Conservation (phyloP, 2,797 vertebrate species). For the Sciaenops ocellatus region DNA sequence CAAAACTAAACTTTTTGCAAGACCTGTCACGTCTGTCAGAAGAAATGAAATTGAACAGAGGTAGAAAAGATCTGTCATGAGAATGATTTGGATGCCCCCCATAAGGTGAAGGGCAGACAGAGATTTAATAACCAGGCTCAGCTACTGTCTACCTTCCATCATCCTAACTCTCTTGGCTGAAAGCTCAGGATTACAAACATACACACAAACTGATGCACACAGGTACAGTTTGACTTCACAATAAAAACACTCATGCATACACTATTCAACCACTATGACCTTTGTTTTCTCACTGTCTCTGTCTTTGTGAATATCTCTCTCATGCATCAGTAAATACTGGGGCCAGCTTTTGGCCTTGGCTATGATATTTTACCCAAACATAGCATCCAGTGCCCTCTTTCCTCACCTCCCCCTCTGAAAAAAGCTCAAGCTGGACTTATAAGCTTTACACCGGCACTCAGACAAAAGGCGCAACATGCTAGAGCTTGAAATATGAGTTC, state of each 20-base stretch:
- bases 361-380: slow-evolving; percentile 72
- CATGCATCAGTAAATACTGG: slow-evolving; percentile 20
- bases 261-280: background rate
- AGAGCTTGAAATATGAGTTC: slow-evolving; percentile 39
- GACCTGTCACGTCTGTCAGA: background rate
- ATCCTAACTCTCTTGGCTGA: slow-evolving; percentile 21
- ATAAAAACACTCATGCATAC: background rate
- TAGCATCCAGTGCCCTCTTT: slow-evolving; percentile 55
- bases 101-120: slow-evolving; percentile 6
- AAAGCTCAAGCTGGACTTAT: slow-evolving; percentile 55
- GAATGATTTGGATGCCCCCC: slow-evolving; percentile 6
- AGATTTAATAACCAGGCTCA: slow-evolving; percentile 19
- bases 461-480: slow-evolving; percentile 48
- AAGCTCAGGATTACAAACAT: slow-evolving; percentile 15
- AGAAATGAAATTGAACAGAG: background rate
- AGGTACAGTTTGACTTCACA: slow-evolving; percentile 4
- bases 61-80: background rate
- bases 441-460: slow-evolving; percentile 58
- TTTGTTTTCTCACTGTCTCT: slow-evolving; percentile 1
- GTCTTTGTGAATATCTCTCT: slow-evolving; percentile 8
- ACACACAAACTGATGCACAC: background rate
- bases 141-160: slow-evolving; percentile 21
- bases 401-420: slow-evolving; percentile 38
- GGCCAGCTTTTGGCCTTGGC: slow-evolving; percentile 53
- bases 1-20: background rate